A percentile compares a stretch with the other conserved stretches of the same genome.
phyloP scores from a whole-genome alignment of 2,113 vertebrate species.

The Lutjanus erythropterus region DNA sequence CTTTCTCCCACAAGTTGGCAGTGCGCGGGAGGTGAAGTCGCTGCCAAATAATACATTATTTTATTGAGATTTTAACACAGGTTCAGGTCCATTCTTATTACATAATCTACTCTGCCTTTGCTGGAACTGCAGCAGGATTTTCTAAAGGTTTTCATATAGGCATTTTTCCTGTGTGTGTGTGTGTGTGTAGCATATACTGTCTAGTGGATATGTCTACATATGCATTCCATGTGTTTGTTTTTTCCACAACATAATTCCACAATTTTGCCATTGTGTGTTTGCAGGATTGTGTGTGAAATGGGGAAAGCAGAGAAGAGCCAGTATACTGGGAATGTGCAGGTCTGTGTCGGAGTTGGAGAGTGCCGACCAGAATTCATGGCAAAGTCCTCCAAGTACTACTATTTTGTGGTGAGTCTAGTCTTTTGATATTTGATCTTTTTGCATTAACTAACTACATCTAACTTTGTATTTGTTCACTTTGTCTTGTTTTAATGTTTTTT shows the following conservation, averaged over 20 bases:
- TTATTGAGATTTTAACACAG: conserved; percentile 42
- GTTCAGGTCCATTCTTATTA: conserved; percentile 23
- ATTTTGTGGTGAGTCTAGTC: conserved; percentile 94
- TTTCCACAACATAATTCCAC: conserved; percentile 1
- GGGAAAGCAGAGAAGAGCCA: conserved; percentile 95
- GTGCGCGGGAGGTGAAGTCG: not conserved
- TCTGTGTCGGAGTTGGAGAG: conserved; percentile 92
- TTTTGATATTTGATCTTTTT: not conserved
- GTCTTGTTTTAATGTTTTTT: no score
- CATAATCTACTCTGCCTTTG: conserved; percentile 16
- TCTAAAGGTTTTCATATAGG: not conserved
- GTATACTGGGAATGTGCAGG: conserved; percentile 92
- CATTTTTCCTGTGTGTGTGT: not conserved
- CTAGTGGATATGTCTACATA: not conserved
- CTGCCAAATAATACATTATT: conserved; percentile 52
- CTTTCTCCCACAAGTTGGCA: conserved; percentile 56
- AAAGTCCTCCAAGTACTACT: conserved; percentile 94
- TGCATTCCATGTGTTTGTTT: conserved; percentile 1
- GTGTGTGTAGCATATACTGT: not conserved
- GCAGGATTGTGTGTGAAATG: conserved; percentile 99
- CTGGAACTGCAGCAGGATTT: not conserved
- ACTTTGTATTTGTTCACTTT: no score
- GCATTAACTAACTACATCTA: no score
- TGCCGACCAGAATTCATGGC: conserved; percentile 94
- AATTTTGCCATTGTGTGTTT: conserved; percentile 41